These are phyloP conservation scores for Drosophila littoralis DNA, from an alignment of 1,140 invertebrate species.

Conservation along the genomic window DNA sequence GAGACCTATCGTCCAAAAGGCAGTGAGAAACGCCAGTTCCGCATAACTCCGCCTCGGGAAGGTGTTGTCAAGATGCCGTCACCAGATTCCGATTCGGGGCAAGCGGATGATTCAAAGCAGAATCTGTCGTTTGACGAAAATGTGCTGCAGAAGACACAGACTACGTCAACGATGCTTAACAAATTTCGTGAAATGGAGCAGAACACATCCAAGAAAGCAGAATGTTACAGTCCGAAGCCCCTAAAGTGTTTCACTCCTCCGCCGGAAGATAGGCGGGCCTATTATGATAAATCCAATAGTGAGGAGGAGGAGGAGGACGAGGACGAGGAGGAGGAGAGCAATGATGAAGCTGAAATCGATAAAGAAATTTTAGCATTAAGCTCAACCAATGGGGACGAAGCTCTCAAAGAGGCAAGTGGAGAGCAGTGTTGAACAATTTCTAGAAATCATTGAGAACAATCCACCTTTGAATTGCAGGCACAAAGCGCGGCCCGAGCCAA, in stretches of 20 bases:
- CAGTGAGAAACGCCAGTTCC: conserved; percentile 89
- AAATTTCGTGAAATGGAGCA: conserved; percentile 95
- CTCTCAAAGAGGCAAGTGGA: conserved; percentile 59
- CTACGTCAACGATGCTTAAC: conserved; percentile 92
- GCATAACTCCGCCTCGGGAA: conserved; percentile 94
- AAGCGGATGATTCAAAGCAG: neutral
- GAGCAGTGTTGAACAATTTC: no score
- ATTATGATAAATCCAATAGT: conserved; percentile 86
- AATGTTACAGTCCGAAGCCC: conserved; percentile 86
- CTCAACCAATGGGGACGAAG: conserved; percentile 29
- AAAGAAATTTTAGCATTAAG: conserved; percentile 3
- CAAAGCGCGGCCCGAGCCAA: conserved; percentile 92
- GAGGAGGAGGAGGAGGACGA: conserved; percentile 67
- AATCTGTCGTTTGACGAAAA: conserved; percentile 68
- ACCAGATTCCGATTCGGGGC: conserved; percentile 31
- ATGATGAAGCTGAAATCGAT: conserved; percentile 46
- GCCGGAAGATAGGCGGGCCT: conserved; percentile 88
- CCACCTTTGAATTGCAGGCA: conserved; percentile 85
- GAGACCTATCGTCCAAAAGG: conserved; percentile 92
- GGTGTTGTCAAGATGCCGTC: conserved; percentile 87
- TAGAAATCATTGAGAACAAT: neutral
- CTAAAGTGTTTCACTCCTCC: conserved; percentile 95
- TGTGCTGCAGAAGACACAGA: conserved; percentile 88
- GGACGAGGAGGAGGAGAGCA: conserved; percentile 85
- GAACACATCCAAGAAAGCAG: conserved; percentile 86